Percentiles rank a stretch among this genome's conserved stretches.
These are phyloP conservation scores for Phaenicophaeus curvirostris DNA, from an alignment of 2,797 vertebrate species.

Conservation along the genomic window DNA sequence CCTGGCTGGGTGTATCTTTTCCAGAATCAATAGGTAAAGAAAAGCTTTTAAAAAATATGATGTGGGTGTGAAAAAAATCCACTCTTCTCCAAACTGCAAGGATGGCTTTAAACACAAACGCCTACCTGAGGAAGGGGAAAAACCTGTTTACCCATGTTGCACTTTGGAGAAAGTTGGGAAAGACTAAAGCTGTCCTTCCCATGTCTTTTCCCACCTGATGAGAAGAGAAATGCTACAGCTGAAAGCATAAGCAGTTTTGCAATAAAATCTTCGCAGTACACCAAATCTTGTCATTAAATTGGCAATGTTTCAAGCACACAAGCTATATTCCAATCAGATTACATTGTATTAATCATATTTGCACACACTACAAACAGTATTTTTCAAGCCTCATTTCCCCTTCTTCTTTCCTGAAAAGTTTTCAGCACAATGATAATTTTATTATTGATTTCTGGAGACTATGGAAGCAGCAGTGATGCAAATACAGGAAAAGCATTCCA, in stretches of 20 bases:
- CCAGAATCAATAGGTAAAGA: background rate
- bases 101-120: background rate
- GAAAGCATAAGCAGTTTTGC: constrained; percentile 25
- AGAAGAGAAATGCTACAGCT: background rate
- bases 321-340: constrained; percentile 7
- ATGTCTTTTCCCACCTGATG: background rate
- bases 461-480: background rate
- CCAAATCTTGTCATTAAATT: constrained; percentile 10
- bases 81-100: background rate
- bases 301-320: constrained; percentile 1
- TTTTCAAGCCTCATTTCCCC: constrained; percentile 27
- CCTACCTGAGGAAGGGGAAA: constrained; percentile 3
- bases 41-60: background rate
- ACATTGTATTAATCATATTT: constrained; percentile 17
- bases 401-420: background rate
- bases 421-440: constrained; percentile 20
- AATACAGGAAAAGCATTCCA: background rate
- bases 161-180: background rate
- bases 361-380: background rate
- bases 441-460: background rate
- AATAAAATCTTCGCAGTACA: background rate
- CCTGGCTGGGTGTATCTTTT: background rate
- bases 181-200: background rate
- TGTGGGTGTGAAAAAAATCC: background rate
- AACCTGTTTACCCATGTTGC: background rate